Conservation (phyloP, 2,797 vertebrate genomes). For the Falco peregrinus region DNA sequence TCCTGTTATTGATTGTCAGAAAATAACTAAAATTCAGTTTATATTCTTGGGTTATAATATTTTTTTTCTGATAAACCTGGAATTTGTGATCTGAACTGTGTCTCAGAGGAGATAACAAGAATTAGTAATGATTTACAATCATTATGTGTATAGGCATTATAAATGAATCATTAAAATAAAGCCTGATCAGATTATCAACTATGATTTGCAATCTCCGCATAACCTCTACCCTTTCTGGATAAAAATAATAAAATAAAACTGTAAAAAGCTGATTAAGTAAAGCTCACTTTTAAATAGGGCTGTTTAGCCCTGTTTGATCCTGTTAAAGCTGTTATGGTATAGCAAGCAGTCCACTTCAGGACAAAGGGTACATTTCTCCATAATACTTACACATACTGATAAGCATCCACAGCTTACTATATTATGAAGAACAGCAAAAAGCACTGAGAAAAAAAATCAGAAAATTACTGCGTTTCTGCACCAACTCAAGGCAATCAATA, state of each 20-base stretch:
- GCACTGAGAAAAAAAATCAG: not conserved
- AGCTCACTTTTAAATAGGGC: not conserved
- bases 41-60: not conserved
- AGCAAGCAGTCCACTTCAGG: not conserved
- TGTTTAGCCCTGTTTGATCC: not conserved
- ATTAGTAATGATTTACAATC: slow-evolving; percentile 27
- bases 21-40: not conserved
- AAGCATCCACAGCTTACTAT: not conserved
- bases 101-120: not conserved
- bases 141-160: not conserved
- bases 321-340: not conserved
- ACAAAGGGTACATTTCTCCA: not conserved
- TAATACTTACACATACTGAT: too few species aligned
- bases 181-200: not conserved
- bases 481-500: not conserved
- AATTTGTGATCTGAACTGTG: not conserved
- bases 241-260: not conserved
- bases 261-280: not conserved
- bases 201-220: not conserved
- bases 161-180: not conserved
- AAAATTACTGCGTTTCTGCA: not conserved
- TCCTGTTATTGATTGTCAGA: not conserved
- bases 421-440: not conserved
- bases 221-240: not conserved
- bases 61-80: not conserved